Percentiles rank a stretch among this genome's conserved stretches.
Conservation (phyloP, 2,797 vertebrate species). For the Alca torda region DNA sequence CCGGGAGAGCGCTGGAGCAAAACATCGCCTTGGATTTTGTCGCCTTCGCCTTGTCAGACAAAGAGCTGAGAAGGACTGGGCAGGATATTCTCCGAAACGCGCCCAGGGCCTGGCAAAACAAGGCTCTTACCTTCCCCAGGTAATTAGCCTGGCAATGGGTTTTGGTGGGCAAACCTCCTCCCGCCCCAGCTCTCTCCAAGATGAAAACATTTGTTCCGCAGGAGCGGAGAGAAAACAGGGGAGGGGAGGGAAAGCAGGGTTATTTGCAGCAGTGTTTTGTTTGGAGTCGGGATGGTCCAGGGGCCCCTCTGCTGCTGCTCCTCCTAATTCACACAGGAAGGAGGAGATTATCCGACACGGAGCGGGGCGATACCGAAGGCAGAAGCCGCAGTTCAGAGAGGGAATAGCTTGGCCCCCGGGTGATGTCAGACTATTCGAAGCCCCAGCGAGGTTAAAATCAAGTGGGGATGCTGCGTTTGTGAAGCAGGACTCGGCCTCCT, state of each 20-base stretch:
- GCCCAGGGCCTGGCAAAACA: neutral
- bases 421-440: neutral
- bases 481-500: neutral
- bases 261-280: neutral
- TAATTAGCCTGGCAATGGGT: neutral
- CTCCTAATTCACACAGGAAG: conserved; percentile 13
- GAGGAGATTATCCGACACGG: neutral
- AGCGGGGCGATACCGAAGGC: neutral
- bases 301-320: neutral
- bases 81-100: too few relatives aligned
- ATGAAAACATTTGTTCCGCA: neutral
- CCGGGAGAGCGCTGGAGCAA: neutral
- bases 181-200: neutral
- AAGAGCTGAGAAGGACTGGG: accelerated
- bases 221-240: neutral
- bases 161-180: neutral
- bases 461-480: neutral
- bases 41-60: neutral
- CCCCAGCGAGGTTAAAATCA: neutral
- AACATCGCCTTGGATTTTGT: accelerated
- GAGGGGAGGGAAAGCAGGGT: neutral
- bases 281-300: neutral
- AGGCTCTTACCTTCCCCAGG: neutral
- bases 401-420: neutral
- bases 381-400: neutral